Evolutionary conservation across 1,140 invertebrate genomes (phyloP).

Genomic region (Leptinotarsa defecta): DNA sequence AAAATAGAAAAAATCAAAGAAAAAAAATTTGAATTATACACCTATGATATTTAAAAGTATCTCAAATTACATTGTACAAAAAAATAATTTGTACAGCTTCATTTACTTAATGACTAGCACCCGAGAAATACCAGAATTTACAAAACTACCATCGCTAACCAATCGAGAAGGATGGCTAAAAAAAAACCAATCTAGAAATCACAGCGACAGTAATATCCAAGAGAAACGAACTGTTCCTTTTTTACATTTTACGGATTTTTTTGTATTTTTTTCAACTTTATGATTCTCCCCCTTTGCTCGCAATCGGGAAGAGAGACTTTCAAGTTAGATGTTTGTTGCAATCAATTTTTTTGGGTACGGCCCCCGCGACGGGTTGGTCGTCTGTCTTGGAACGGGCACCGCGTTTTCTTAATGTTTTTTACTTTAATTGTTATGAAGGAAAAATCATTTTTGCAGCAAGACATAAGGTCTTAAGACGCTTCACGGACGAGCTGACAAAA

Average conservation of each 20-base stretch:
- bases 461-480: conserved; percentile 57
- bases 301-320: conserved; percentile 42
- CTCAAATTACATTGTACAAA: conserved; percentile 1
- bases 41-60: conserved; percentile 1
- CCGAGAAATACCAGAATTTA: conserved; percentile 40
- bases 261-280: conserved; percentile 49
- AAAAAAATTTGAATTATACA: conserved; percentile 27
- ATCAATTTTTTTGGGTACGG: conserved; percentile 49
- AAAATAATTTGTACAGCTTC: conserved; percentile 14
- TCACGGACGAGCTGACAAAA: conserved; percentile 46
- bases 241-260: conserved; percentile 53
- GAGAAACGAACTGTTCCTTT: conserved; percentile 49
- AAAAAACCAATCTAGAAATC: neutral
- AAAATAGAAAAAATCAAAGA: conserved; percentile 25
- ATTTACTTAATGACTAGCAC: conserved; percentile 40
- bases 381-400: conserved; percentile 39
- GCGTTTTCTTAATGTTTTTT: conserved; percentile 48
- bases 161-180: neutral
- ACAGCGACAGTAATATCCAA: conserved; percentile 24
- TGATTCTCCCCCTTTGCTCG: conserved; percentile 40
- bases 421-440: conserved; percentile 51
- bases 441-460: conserved; percentile 53
- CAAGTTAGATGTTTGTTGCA: conserved; percentile 51
- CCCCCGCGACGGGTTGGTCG: conserved; percentile 35
- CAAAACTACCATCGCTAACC: conserved; percentile 30